These are phyloP conservation scores for Ammodytes dubius DNA, from an alignment of 2,113 vertebrate genomes.

Conservation along the genomic window DNA sequence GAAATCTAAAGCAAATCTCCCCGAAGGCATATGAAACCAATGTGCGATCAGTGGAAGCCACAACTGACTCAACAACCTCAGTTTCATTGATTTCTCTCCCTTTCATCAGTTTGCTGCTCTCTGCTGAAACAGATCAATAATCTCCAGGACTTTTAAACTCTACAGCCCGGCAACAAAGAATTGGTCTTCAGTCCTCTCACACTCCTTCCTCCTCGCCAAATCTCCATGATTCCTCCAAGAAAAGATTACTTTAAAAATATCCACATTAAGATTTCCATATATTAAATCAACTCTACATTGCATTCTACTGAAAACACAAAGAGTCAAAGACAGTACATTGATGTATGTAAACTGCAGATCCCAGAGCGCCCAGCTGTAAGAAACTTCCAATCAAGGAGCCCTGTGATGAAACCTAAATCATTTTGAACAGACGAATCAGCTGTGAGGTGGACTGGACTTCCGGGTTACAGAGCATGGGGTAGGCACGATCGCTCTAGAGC, in stretches of 20 bases:
- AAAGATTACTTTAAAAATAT: slow-evolving; percentile 4
- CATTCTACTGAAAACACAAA: background rate
- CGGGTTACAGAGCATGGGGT: no score
- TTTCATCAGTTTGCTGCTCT: slow-evolving; percentile 20
- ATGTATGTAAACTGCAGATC: background rate
- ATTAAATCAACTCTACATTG: background rate
- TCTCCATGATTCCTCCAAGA: background rate
- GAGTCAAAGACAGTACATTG: background rate
- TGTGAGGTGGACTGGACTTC: background rate
- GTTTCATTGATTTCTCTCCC: slow-evolving; percentile 27
- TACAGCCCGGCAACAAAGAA: background rate
- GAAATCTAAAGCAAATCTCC: background rate
- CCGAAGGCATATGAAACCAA: slow-evolving; percentile 1
- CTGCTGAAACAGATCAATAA: slow-evolving; percentile 51
- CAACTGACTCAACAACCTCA: background rate
- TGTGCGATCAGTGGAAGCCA: background rate
- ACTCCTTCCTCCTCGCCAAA: slow-evolving; percentile 2
- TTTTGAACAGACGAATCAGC: background rate
- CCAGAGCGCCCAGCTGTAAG: background rate
- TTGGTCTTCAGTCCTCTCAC: background rate
- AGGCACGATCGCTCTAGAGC: no score
- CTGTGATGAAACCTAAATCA: no score
- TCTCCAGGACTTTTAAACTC: slow-evolving; percentile 35
- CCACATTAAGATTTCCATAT: slow-evolving; percentile 9
- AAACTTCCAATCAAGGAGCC: slow-evolving; percentile 11